A percentile compares a stretch with the other conserved stretches of the same genome.
Evolutionary conservation across 2,113 vertebrate species (phyloP).

Genomic region (Ctenodactylus gundi): DNA sequence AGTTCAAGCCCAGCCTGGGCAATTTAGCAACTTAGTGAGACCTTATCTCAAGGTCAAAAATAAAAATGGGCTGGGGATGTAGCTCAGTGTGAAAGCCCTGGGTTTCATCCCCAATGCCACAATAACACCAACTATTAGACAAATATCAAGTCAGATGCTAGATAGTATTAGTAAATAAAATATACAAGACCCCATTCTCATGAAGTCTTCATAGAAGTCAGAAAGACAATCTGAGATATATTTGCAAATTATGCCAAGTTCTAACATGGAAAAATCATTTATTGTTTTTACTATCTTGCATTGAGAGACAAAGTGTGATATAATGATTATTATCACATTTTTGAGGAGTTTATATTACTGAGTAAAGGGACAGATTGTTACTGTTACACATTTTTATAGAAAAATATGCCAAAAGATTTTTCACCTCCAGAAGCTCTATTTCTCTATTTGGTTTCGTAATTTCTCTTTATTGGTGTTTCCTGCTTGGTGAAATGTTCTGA

Average conservation of each 20-base stretch:
- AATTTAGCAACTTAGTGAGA: too few relatives aligned
- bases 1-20: too few relatives aligned
- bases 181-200: neutral
- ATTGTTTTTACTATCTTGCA: neutral
- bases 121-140: too few relatives aligned
- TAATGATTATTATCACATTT: neutral
- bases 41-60: too few relatives aligned
- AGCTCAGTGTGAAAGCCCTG: too few relatives aligned
- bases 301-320: neutral
- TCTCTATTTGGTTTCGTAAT: neutral
- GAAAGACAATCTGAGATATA: neutral
- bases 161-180: neutral
- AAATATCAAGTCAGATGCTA: neutral
- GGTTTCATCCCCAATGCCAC: too few relatives aligned
- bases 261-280: neutral
- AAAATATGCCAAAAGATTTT: neutral
- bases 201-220: neutral
- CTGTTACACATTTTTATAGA: neutral
- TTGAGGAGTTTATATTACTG: neutral
- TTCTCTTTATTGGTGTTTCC: constrained; percentile 8
- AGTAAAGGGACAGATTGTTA: neutral
- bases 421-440: neutral
- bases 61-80: too few relatives aligned
- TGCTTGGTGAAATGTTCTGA: neutral
- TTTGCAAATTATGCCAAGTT: neutral